Evolutionary conservation across 2,797 vertebrate genomes (phyloP), one percentile per base, ranked within the genome.

Genomic region (Gymnothorax reevesii): DNA sequence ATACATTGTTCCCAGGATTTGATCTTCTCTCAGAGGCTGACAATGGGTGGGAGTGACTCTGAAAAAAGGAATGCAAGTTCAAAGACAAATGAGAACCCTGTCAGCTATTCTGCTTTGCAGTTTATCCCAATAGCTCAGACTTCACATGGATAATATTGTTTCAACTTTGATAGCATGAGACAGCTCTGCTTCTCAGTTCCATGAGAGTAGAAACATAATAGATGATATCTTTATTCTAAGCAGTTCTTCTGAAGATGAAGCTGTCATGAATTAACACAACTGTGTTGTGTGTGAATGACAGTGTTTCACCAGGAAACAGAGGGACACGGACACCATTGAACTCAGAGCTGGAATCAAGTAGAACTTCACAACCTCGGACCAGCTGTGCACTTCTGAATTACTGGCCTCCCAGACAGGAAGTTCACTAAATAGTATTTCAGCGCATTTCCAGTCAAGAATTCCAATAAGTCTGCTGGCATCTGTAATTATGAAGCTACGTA

Each of bases 251-350:
- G 75, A 42, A 87, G 57, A 42, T 42, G 20, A 3, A 66, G 75
- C 52, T 49, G 59, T 57, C 86, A 87, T 27, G 66, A 25, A 75
- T 77, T 57, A 75, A 87, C 79, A 66, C 33, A 62, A 87, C 64
- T 66, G 60, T 57, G 71, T 59, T 84, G 71, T 55, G 42, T 84
- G 60, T 82, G 83, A 87, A 69, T 27, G 27, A 42, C 57, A 69
- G 52, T 20, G 17, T 8, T 64, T 57, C n/a, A 59, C n/a, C 86
- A 84, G 33, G 33, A 42, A 42, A 42, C 33, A 42, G n/a, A 15
- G 3, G n/a, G 82, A 83, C 25, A 83, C 17, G 25, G 42, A 52
- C 59, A 55, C 42, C 49, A 60, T 73, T 27, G 20, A 9, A 10
- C 12, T 64, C n/a, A 64, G 71, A 49, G 66, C 49, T 4, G 13